Base-by-base conservation (phyloP, 2,888 invertebrate genomes). In the Amblyteles armatorius region DNA sequence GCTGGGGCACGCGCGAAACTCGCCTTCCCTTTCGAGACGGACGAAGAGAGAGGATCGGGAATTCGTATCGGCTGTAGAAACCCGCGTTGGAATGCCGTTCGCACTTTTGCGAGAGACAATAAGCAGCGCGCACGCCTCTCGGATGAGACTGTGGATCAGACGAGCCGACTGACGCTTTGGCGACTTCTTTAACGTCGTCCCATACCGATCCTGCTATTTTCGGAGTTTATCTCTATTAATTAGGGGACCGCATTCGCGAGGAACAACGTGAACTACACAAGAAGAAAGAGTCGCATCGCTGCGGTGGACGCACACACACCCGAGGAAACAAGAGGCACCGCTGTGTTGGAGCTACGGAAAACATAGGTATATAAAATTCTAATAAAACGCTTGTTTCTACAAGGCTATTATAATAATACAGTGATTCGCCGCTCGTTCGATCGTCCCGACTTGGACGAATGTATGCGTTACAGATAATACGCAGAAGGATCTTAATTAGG, bases 151-250 rank as follows among this genome's bases (percentile, higher is more conserved):
- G 11, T 13, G 57, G 81, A 84, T 81, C 80, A 81, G 79, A 79
- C 52, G 81, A 83, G 84, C 82, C 71, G 73, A 79, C 40, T 80
- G 40, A 33, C 67, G 16, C 57, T n/a, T 60, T 22, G 50, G 19
- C 50, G 72, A 16, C 63, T 78, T 67, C 65, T 67, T 29, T 77
- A 57, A 36, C 67, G 50, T 76, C 44, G n/a, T 29, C 29, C 40
- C 1, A 60, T 40, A 57, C 57, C 57, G 19, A 36, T 7, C 57
- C 73, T 82, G 81, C 87, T 87, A 87, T 88, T 90, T 88, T 89
- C 81, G 73, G 84, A 87, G 13, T 88, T 88, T 87, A 89, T 89
- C 88, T 87, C 87, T 87, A 86, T 88, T 88, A 88, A 90, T 89
- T 88, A 84, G 87, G 57, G 87, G 82, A 83, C 84, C 87, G 85